These are phyloP conservation scores for Helicoverpa armigera DNA, from an alignment of 1,140 invertebrate species.

Conservation along the genomic window DNA sequence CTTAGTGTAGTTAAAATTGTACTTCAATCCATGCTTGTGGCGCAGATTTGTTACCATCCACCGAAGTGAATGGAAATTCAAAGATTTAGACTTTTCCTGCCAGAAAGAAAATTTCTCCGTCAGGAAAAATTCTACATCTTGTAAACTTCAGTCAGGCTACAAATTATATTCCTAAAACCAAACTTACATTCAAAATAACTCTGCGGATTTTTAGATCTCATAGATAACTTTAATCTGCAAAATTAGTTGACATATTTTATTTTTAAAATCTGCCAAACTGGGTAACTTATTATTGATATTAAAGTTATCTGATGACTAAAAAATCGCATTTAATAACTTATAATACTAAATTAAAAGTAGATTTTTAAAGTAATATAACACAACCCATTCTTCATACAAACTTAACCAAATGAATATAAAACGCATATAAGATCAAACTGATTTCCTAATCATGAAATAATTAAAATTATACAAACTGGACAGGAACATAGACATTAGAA, in stretches of 20 bases:
- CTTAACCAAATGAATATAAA: background rate
- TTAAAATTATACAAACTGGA: background rate
- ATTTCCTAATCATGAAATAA: background rate
- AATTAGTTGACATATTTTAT: too few species aligned
- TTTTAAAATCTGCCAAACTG: too few species aligned
- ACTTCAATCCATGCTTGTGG: too few species aligned
- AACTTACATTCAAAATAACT: background rate
- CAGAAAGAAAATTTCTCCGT: background rate
- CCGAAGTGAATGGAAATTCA: background rate
- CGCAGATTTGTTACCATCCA: background rate
- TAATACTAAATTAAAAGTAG: background rate
- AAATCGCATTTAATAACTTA: too few species aligned
- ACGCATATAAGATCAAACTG: background rate
- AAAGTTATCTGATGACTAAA: too few species aligned
- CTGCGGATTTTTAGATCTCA: background rate
- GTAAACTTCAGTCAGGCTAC: background rate
- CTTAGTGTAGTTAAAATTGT: too few species aligned
- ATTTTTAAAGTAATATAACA: background rate
- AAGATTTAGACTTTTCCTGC: background rate
- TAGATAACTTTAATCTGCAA: too few species aligned
- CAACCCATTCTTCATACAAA: background rate
- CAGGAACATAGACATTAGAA: too few species aligned
- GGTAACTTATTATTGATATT: too few species aligned
- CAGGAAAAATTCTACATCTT: background rate
- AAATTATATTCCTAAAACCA: background rate